Conservation (phyloP, 2,113 vertebrate genomes). For the Muntiacus muntjak region DNA sequence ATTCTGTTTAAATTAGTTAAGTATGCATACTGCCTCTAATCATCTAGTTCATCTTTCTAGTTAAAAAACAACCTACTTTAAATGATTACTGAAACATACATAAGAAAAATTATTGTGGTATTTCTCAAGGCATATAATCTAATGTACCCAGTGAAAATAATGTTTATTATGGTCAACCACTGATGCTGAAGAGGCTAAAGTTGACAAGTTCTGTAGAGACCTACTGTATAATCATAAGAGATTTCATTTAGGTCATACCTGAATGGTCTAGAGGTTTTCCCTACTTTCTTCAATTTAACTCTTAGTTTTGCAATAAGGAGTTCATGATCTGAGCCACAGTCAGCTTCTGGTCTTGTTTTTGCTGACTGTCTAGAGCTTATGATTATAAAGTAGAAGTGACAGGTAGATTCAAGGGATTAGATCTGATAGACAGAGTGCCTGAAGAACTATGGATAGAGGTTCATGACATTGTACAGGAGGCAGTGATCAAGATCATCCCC, state of each 20-base stretch:
- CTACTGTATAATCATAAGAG: not conserved
- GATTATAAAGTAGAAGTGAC: not conserved
- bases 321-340: not conserved
- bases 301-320: not conserved
- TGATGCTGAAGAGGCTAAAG: not conserved
- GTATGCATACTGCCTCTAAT: not conserved
- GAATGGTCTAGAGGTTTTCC: not conserved
- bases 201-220: not conserved
- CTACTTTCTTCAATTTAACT: not conserved
- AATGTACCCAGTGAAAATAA: not conserved
- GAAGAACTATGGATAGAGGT: not conserved
- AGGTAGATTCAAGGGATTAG: not conserved
- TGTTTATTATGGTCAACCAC: not conserved
- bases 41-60: not conserved
- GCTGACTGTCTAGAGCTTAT: not conserved
- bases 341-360: not conserved
- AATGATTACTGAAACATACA: not conserved
- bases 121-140: not conserved
- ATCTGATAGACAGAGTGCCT: not conserved
- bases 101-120: not conserved
- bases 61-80: slow-evolving; percentile 11
- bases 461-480: not conserved
- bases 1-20: slow-evolving; percentile 35
- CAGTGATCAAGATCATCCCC: not conserved
- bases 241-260: not conserved